Conservation (phyloP, 2,797 vertebrate genomes). For the Phataginus tetradactyla region DNA sequence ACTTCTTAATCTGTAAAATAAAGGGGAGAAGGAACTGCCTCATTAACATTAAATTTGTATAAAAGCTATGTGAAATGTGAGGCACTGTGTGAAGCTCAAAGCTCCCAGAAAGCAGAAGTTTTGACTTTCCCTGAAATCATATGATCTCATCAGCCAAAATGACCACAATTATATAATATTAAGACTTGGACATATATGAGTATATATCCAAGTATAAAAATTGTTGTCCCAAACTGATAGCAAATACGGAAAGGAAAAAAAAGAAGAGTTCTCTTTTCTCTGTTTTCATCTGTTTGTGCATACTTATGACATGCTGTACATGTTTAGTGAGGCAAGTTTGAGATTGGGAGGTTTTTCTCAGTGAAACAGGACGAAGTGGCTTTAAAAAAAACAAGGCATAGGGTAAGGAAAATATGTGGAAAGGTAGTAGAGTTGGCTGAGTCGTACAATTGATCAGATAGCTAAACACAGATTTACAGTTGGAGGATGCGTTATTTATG, state of each 20-base stretch:
- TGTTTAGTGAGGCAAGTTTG: not conserved
- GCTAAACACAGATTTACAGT: not conserved
- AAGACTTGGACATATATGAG: not conserved
- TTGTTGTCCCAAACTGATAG: not conserved
- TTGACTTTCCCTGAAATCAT: constrained; percentile 26
- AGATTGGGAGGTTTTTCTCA: not conserved
- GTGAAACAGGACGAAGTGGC: not conserved
- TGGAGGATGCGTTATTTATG: not conserved
- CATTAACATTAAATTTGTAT: not conserved
- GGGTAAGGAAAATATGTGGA: not conserved
- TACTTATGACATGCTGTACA: not conserved
- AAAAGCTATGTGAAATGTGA: not conserved
- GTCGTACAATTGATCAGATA: not conserved
- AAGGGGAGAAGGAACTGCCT: not conserved
- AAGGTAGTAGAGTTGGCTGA: not conserved
- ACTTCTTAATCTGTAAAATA: not conserved
- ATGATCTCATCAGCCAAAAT: not conserved
- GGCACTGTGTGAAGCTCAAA: not conserved
- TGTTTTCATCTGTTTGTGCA: not conserved
- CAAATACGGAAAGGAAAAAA: not conserved
- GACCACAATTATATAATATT: not conserved
- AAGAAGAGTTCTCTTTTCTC: not conserved
- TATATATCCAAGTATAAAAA: constrained; percentile 21
- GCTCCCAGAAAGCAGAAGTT: not conserved
- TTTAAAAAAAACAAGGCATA: not conserved